Conservation (phyloP, 1,140 invertebrate species). For the Drosophila bocqueti region DNA sequence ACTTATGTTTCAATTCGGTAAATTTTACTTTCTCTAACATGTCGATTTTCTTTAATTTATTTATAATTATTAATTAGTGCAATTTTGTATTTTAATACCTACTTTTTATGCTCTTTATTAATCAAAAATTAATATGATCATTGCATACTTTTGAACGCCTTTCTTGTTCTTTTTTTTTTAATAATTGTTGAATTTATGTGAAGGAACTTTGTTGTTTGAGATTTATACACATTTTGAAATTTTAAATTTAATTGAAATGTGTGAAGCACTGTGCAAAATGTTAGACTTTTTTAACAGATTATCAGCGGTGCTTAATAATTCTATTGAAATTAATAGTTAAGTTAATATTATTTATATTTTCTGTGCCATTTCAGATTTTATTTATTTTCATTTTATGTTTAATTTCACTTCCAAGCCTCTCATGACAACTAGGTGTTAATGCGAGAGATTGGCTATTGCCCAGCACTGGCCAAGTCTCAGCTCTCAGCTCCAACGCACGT, state of each 20-base stretch:
- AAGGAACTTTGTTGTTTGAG: no score
- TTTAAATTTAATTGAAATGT: no score
- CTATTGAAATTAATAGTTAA: neutral
- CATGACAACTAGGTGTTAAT: conserved; percentile 3
- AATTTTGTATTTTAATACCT: neutral
- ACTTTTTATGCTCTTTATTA: no score
- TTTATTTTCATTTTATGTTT: neutral
- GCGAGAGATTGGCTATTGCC: neutral
- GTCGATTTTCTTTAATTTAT: neutral
- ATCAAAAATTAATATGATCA: no score
- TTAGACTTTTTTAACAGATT: no score
- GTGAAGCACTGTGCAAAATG: no score
- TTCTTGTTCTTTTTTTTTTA: no score
- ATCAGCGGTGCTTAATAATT: neutral
- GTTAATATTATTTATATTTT: neutral
- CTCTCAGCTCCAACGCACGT: conserved; percentile 50
- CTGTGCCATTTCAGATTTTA: neutral
- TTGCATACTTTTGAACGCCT: no score
- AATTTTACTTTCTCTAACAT: no score
- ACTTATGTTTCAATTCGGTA: neutral
- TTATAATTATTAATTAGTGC: neutral
- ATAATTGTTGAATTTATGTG: no score
- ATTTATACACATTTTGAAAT: no score
- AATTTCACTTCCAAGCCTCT: neutral
- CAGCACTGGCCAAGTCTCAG: conserved; percentile 9